Conservation (phyloP, 2,113 vertebrate species). For the Panurus biarmicus region DNA sequence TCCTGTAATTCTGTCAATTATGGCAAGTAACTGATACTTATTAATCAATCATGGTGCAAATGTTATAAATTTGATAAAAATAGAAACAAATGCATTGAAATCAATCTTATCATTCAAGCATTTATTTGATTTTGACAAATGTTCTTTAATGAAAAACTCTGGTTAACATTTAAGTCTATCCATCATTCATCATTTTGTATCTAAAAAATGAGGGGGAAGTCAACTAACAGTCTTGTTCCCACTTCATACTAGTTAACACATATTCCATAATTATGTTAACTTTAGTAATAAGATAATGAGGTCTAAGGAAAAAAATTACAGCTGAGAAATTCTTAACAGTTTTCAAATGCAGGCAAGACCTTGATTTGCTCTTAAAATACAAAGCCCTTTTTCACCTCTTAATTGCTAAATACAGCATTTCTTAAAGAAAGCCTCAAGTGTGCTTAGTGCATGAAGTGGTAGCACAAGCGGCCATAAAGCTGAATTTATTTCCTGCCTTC, state of each 20-base stretch:
- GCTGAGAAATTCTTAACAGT: background rate
- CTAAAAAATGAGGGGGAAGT: background rate
- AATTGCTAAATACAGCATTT: background rate
- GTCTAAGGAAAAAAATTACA: background rate
- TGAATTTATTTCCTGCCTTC: background rate
- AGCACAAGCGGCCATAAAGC: background rate
- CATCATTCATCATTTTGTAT: background rate
- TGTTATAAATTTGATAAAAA: background rate
- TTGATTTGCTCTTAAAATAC: background rate
- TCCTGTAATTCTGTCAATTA: background rate
- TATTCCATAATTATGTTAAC: background rate
- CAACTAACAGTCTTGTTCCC: background rate
- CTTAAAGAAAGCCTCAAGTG: background rate
- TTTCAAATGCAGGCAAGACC: background rate
- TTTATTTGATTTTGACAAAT: background rate
- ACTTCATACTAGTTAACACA: background rate
- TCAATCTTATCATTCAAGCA: background rate
- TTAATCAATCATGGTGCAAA: background rate
- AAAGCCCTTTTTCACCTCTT: background rate
- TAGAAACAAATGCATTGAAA: background rate
- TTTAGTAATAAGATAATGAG: background rate
- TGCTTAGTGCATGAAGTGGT: background rate
- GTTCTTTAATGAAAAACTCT: background rate
- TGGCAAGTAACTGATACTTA: background rate
- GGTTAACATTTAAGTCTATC: background rate